Evolutionary conservation across 2,888 invertebrate species (phyloP).

Genomic region (Drosophila picticornis): DNA sequence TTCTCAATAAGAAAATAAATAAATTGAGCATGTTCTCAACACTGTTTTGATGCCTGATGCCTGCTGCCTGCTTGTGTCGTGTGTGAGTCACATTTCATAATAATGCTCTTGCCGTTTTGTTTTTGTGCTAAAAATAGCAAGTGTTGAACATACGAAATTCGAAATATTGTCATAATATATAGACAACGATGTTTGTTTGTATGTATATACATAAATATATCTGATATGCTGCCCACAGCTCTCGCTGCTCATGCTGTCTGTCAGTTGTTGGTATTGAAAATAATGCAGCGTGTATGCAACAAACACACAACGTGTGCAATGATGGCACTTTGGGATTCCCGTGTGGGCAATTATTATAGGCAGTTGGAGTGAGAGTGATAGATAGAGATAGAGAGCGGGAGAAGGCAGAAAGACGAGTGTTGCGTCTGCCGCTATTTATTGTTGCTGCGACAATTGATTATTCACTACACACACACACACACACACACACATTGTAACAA

Average conservation of each 20-base stretch:
- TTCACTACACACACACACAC: conserved; percentile 54
- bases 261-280: conserved; percentile 42
- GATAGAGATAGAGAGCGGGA: conserved; percentile 7
- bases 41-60: conserved; percentile 4
- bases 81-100: conserved; percentile 55
- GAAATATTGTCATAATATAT: conserved; percentile 58
- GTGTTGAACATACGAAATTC: conserved; percentile 47
- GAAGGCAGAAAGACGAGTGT: conserved; percentile 4
- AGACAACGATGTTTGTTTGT: not conserved
- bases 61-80: conserved; percentile 18
- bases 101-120: conserved; percentile 36
- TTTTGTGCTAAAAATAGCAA: conserved; percentile 54
- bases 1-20: conserved; percentile 40
- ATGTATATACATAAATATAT: conserved; percentile 17
- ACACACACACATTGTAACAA: conserved; percentile 9
- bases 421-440: conserved; percentile 18
- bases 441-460: conserved; percentile 67
- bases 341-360: conserved; percentile 73
- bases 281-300: conserved; percentile 22
- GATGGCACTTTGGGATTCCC: conserved; percentile 74
- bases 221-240: conserved; percentile 13
- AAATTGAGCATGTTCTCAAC: conserved; percentile 22
- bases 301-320: conserved; percentile 31
- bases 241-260: conserved; percentile 12
- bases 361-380: not conserved